phyloP scores from a whole-genome alignment of 2,888 invertebrate species.

The Terebella lapidaria region DNA sequence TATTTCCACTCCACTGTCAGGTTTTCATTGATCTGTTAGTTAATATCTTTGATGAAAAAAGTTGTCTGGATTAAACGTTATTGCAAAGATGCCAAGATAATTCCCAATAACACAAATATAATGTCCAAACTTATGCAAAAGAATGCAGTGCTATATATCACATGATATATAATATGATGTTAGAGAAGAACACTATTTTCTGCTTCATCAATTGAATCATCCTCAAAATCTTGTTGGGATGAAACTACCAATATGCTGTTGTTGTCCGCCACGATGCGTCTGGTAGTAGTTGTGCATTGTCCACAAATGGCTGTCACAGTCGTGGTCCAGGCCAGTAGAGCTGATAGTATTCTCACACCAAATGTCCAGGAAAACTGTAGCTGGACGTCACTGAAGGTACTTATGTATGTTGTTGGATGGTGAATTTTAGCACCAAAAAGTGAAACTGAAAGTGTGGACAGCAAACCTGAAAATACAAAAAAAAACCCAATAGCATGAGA shows the following conservation, averaged over 20 bases:
- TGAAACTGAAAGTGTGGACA: background rate
- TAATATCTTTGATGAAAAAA: no score
- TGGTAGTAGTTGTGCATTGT: background rate
- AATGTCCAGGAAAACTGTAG: background rate
- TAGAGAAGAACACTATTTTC: background rate
- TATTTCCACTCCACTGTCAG: no score
- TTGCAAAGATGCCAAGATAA: no score
- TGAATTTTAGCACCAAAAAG: background rate
- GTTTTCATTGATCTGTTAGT: no score
- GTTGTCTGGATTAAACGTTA: no score
- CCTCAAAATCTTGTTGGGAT: background rate
- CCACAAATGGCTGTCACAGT: background rate
- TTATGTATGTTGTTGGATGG: background rate
- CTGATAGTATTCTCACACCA: background rate
- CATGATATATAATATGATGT: no score
- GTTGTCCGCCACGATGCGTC: background rate
- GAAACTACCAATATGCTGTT: background rate
- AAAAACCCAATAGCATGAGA: background rate
- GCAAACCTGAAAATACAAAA: background rate
- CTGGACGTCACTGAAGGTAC: background rate
- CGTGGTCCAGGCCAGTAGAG: background rate
- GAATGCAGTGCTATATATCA: no score
- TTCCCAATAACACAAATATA: no score
- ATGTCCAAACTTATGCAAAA: no score
- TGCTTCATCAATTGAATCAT: background rate